Percentiles rank a stretch among this genome's conserved stretches.
phyloP scores from a whole-genome alignment of 2,797 vertebrate genomes.

The Danio choprae region DNA sequence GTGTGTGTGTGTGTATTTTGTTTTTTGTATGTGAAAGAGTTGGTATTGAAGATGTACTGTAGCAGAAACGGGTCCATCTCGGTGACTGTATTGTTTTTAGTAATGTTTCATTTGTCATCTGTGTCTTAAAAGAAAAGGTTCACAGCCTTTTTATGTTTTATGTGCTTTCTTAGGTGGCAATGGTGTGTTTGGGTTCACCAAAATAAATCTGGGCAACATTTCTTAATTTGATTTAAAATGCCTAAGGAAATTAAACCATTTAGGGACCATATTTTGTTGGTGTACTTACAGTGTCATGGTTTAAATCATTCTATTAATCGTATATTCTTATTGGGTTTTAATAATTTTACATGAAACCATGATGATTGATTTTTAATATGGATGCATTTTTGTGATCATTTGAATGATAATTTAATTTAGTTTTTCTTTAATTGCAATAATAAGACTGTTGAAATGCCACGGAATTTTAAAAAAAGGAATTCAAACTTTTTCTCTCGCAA shows the following conservation, averaged over 20 bases:
- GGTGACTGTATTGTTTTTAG: conserved; percentile 32
- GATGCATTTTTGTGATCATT: too few species aligned
- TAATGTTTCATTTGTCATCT: conserved; percentile 26
- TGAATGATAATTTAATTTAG: too few species aligned
- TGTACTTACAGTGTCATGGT: too few species aligned
- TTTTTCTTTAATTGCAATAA: background rate
- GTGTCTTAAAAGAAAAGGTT: conserved; percentile 28
- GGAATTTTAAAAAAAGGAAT: too few species aligned
- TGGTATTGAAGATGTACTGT: conserved; percentile 30
- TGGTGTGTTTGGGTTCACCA: background rate
- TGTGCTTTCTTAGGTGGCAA: background rate
- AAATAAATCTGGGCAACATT: background rate
- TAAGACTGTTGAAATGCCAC: background rate
- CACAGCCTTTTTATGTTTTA: background rate
- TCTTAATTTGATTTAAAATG: too few species aligned
- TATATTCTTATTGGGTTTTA: too few species aligned
- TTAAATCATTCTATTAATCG: too few species aligned
- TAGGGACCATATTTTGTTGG: too few species aligned
- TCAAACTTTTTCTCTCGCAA: too few species aligned
- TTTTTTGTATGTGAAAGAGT: conserved; percentile 20
- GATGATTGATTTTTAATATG: background rate
- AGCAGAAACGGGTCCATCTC: conserved; percentile 42
- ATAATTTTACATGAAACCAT: too few species aligned
- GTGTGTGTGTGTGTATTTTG: background rate
- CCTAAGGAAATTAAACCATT: too few species aligned